phyloP scores from a whole-genome alignment of 2,888 invertebrate genomes.

The Drosophila parthenogenetica region DNA sequence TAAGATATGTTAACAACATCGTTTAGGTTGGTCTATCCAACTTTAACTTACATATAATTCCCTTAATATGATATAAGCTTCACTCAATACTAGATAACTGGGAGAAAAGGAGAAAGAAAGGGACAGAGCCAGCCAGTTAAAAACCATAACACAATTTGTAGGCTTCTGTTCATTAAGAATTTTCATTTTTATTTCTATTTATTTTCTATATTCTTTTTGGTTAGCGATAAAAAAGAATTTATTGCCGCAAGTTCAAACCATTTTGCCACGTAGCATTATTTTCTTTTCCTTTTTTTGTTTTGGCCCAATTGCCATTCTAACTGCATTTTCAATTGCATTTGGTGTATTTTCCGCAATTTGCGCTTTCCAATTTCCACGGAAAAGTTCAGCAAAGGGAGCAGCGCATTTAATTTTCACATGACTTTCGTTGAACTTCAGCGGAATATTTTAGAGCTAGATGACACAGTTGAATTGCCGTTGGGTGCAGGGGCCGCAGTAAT shows the following conservation, averaged over 20 bases:
- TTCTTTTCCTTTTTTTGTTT: slow-evolving; percentile 4
- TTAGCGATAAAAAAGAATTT: slow-evolving; percentile 61
- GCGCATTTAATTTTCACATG: slow-evolving; percentile 63
- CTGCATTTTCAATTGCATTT: slow-evolving; percentile 77
- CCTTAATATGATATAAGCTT: no score
- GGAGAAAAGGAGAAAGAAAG: neutral
- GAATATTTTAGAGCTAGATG: slow-evolving; percentile 33
- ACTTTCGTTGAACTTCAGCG: slow-evolving; percentile 52
- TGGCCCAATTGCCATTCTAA: slow-evolving; percentile 43
- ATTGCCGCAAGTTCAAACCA: slow-evolving; percentile 74
- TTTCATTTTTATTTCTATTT: slow-evolving; percentile 44
- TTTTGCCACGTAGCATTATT: slow-evolving; percentile 53
- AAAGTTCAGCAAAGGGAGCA: slow-evolving; percentile 29
- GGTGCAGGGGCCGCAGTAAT: slow-evolving; percentile 24
- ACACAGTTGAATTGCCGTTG: slow-evolving; percentile 16
- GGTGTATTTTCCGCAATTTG: slow-evolving; percentile 8
- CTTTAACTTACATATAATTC: no score
- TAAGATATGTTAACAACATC: no score
- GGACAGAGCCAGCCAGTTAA: slow-evolving; percentile 5
- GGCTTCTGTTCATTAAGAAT: slow-evolving; percentile 68
- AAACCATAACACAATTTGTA: slow-evolving; percentile 65
- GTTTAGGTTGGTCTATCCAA: no score
- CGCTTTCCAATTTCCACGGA: slow-evolving; percentile 38
- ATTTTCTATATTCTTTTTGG: slow-evolving; percentile 44
- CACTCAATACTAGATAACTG: no score